phyloP scores from a whole-genome alignment of 2,797 vertebrate genomes.

The Gymnodraco acuticeps region DNA sequence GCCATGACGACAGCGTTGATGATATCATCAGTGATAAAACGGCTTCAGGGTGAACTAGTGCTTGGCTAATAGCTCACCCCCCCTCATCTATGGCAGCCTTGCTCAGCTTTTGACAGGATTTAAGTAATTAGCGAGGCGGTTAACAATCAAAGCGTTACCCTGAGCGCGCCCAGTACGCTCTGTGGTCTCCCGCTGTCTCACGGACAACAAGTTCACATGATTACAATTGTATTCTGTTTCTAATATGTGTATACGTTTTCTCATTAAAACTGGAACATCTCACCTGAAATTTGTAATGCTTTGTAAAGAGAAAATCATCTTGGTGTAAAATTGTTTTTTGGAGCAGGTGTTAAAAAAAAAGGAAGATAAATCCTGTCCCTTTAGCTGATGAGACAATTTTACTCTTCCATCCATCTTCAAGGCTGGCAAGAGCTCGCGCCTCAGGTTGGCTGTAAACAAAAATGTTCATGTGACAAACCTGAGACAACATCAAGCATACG shows the following conservation, averaged over 20 bases:
- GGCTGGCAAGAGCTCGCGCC: constrained; percentile 51
- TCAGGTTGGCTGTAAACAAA: constrained; percentile 73
- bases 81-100: constrained; percentile 33
- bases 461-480: constrained; percentile 72
- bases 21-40: constrained; percentile 60
- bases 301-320: constrained; percentile 30
- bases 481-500: constrained; percentile 64
- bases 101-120: constrained; percentile 72
- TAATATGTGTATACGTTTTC: neutral
- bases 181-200: constrained; percentile 21
- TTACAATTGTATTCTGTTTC: constrained; percentile 26
- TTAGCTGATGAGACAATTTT: constrained; percentile 52
- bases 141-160: constrained; percentile 64
- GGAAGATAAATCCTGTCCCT: constrained; percentile 42
- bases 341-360: neutral
- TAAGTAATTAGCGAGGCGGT: constrained; percentile 72
- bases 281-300: constrained; percentile 27
- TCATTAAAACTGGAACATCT: constrained; percentile 7
- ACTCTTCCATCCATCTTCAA: constrained; percentile 57
- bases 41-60: constrained; percentile 61
- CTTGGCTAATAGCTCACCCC: constrained; percentile 71
- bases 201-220: constrained; percentile 39
- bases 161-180: constrained; percentile 33
- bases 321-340: constrained; percentile 47
- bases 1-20: constrained; percentile 74